Conservation (phyloP, 2,888 invertebrate species). For the Ornithoptera priamus region DNA sequence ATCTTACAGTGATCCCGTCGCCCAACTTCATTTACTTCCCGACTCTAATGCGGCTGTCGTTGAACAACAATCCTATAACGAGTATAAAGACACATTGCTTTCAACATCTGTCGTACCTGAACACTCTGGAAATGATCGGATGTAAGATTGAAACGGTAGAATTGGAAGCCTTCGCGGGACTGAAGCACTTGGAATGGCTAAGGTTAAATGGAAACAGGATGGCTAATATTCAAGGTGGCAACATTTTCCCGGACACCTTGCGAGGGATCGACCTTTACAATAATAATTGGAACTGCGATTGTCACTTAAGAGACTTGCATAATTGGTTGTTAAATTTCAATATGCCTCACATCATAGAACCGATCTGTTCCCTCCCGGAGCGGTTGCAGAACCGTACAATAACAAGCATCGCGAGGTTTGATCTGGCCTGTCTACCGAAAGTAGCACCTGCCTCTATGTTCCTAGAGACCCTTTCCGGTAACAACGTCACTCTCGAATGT, state of each 20-base stretch:
- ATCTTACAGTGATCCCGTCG: conserved; percentile 87
- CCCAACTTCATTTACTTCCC: conserved; percentile 88
- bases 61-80: conserved; percentile 91
- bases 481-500: conserved; percentile 90
- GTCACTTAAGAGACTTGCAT: conserved; percentile 87
- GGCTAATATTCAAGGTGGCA: conserved; percentile 84
- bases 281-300: conserved; percentile 95
- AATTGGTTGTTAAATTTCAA: conserved; percentile 88
- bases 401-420: conserved; percentile 83
- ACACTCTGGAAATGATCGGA: conserved; percentile 88
- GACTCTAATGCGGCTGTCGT: conserved; percentile 89
- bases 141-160: conserved; percentile 89
- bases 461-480: conserved; percentile 88
- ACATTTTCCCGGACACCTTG: conserved; percentile 87
- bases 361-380: conserved; percentile 86
- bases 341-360: conserved; percentile 88
- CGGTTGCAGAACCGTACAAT: conserved; percentile 84
- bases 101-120: conserved; percentile 86
- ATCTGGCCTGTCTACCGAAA: conserved; percentile 90
- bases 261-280: conserved; percentile 90
- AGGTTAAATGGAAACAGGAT: conserved; percentile 90
- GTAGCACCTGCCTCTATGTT: conserved; percentile 87
- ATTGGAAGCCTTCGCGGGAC: conserved; percentile 88
- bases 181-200: conserved; percentile 91
- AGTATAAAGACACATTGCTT: conserved; percentile 86